Evolutionary conservation across 2,888 invertebrate species (phyloP), one percentile per base, ranked within the genome.

Genomic region (Aporophyla nigra): DNA sequence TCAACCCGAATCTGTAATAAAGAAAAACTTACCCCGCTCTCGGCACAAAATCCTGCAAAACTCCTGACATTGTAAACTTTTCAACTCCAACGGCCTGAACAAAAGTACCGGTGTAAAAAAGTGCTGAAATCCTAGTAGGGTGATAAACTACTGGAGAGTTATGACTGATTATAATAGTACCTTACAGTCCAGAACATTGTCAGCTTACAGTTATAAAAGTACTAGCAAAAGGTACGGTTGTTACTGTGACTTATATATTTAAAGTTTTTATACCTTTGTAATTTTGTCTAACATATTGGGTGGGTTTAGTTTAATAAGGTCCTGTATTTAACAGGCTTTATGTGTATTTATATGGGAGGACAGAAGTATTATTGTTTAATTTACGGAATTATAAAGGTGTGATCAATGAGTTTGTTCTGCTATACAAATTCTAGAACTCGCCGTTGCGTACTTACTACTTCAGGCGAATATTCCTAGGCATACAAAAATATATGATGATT

Each of bases 141-240:
- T 76, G 77, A 84, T 86, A 86, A 86, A 86, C 51, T 81, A 75
- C 56, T 40, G 53, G 61, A 51, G 74, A 84, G 75, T 82, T 86
- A 86, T 68, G 62, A 69, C 69, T 72, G 75, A 87, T 78, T 75
- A 82, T 78, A 40, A 80, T 75, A 76, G 67, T 78, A 74, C 40
- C 33, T 33, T 33, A 51, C 56, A 74, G 19, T 56, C 24, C 21
- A 16, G 46, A 24, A 71, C 53, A 53, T 24, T 73, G 40, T 53
- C 56, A 40, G 33, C 12, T 67, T 65, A 68, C 72, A 53, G 66
- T 69, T 82, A 79, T 79, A 65, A 82, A 87, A 82, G 62, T 69
- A 33, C 71, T 40, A 58, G 65, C 75, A 61, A 70, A 72, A 75
- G 71, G 59, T 61, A 63, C 33, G n/a, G 40, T 5, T 53, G 59